These are phyloP conservation scores for Mungos mungo DNA, from an alignment of 2,113 vertebrate genomes.

Conservation along the genomic window DNA sequence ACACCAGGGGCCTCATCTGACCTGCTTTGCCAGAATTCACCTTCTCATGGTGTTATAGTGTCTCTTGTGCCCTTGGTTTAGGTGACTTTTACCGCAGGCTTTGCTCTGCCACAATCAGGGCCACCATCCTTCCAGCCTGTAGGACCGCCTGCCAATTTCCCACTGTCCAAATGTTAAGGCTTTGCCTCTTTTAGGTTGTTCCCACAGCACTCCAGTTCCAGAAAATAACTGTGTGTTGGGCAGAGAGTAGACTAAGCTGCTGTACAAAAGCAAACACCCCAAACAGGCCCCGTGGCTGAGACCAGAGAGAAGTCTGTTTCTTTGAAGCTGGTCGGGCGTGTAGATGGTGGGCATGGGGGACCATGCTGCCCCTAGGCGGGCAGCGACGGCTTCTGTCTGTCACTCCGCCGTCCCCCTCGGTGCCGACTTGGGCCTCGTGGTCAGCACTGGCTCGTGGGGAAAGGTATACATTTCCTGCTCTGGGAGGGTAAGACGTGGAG, in stretches of 20 bases:
- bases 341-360: not conserved
- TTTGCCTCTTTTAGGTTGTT: not conserved
- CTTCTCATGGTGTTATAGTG: not conserved
- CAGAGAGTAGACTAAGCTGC: not conserved
- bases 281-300: not conserved
- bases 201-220: not conserved
- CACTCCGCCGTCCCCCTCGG: not conserved
- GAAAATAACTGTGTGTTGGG: not conserved
- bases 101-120: not conserved
- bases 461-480: not conserved
- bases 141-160: fast-evolving
- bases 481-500: not conserved
- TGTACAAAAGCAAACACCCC: fast-evolving
- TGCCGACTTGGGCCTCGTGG: not conserved
- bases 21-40: not conserved
- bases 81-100: not conserved
- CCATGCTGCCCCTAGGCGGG: not conserved
- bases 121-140: not conserved
- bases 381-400: not conserved
- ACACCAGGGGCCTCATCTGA: not conserved
- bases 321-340: too few species aligned
- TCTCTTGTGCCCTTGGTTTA: not conserved
- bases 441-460: not conserved
- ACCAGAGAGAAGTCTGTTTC: too few species aligned
- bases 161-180: not conserved